These are phyloP conservation scores for Ascaphus truei DNA, from an alignment of 2,113 vertebrate species.

Conservation along the genomic window DNA sequence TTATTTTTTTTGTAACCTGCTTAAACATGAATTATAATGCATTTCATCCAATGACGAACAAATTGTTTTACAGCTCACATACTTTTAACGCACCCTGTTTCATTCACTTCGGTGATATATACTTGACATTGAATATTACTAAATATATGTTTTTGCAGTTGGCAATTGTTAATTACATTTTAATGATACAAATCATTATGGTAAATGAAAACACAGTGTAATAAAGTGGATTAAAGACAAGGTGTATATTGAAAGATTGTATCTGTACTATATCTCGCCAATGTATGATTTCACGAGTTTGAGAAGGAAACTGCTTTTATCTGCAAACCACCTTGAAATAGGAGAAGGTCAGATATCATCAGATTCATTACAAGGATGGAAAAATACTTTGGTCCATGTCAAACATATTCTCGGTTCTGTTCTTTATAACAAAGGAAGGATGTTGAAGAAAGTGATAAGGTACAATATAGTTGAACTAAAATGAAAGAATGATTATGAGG, in stretches of 20 bases:
- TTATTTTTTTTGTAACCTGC: no score
- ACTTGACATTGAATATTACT: not conserved
- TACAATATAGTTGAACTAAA: constrained; percentile 4
- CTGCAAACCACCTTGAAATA: constrained; percentile 18
- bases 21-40: not conserved
- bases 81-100: not conserved
- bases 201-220: not conserved
- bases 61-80: not conserved
- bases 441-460: constrained; percentile 16
- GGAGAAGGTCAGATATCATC: constrained; percentile 28
- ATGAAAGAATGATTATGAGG: constrained; percentile 8
- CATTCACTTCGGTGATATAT: not conserved
- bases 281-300: not conserved
- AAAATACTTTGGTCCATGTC: constrained; percentile 8
- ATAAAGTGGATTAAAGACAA: not conserved
- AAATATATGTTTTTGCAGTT: not conserved
- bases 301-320: constrained; percentile 2
- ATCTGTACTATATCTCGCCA: not conserved
- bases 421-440: constrained; percentile 12
- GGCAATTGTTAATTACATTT: not conserved
- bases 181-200: not conserved
- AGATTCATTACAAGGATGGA: constrained; percentile 8
- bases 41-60: not conserved
- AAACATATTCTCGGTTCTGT: constrained; percentile 20
- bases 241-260: not conserved